These are phyloP conservation scores for Aspidiotus rigidus DNA, from an alignment of 2,888 invertebrate genomes.

Conservation along the genomic window DNA sequence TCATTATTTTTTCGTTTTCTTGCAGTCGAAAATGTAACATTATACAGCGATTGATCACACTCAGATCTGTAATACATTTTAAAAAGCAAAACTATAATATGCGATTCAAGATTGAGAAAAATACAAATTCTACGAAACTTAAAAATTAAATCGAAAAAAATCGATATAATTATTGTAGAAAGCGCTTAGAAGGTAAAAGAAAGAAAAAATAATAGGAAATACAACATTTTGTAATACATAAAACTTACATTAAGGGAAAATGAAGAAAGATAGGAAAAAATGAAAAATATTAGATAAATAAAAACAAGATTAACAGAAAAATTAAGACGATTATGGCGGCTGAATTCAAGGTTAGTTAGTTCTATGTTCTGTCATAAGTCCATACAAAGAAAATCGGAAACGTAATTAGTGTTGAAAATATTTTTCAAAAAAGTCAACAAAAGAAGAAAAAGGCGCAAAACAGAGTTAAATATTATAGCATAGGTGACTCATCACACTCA, in stretches of 20 bases:
- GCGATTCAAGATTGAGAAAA: background rate
- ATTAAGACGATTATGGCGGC: slow-evolving; percentile 17
- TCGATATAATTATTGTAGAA: slow-evolving; percentile 15
- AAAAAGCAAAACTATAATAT: background rate
- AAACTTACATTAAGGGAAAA: slow-evolving; percentile 3
- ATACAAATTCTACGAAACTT: background rate
- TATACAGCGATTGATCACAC: background rate
- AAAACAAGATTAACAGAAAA: slow-evolving; percentile 12
- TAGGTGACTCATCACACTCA: background rate
- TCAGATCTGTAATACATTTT: background rate
- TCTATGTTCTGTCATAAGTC: background rate
- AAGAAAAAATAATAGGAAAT: background rate
- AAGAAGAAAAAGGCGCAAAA: background rate
- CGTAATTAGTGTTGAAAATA: slow-evolving; percentile 9
- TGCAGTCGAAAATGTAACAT: slow-evolving; percentile 7
- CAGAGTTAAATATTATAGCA: background rate
- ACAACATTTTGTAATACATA: slow-evolving; percentile 5
- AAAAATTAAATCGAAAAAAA: slow-evolving; percentile 5
- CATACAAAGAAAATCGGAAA: slow-evolving; percentile 12
- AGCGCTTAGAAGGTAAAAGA: slow-evolving; percentile 20
- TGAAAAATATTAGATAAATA: slow-evolving; percentile 13
- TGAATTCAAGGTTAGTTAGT: slow-evolving; percentile 21
- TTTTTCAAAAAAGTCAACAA: background rate
- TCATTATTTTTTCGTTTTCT: background rate
- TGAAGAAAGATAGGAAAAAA: slow-evolving; percentile 13